phyloP scores from a whole-genome alignment of 2,113 vertebrate species.

The Aegypius monachus region DNA sequence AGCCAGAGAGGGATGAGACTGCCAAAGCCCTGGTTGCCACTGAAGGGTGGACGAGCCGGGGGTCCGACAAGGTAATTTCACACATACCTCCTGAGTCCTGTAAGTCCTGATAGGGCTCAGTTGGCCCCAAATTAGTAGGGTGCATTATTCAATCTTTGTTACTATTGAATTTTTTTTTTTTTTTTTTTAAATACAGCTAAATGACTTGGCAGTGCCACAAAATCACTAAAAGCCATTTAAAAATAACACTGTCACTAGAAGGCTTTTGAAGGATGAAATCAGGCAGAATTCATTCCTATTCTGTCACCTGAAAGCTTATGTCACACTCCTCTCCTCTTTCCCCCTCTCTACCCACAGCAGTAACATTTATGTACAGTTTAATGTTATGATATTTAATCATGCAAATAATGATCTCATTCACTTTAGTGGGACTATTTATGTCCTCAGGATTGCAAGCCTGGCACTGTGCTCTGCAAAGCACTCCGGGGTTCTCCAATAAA shows the following conservation, averaged over 20 bases:
- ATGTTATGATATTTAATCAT: constrained; percentile 52
- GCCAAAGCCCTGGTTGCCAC: background rate
- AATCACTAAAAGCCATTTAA: constrained; percentile 50
- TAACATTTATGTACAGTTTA: constrained; percentile 29
- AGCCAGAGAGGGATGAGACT: background rate
- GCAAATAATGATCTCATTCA: constrained; percentile 49
- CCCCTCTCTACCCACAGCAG: constrained; percentile 47
- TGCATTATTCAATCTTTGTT: background rate
- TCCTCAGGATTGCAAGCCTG: background rate
- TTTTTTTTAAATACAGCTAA: background rate
- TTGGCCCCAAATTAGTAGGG: background rate
- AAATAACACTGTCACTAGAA: constrained; percentile 48
- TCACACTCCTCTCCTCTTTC: constrained; percentile 26
- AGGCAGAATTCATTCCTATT: constrained; percentile 19
- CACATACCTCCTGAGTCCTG: background rate
- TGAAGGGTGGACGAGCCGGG: background rate
- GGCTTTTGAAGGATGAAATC: constrained; percentile 38
- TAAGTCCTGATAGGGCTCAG: background rate
- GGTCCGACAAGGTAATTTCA: background rate
- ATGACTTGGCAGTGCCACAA: constrained; percentile 48
- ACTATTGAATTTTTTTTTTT: background rate
- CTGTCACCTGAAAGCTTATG: constrained; percentile 56
- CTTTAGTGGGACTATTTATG: constrained; percentile 18
- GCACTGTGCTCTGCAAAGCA: background rate
- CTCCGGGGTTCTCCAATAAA: background rate